These are phyloP conservation scores for Rhinella marina DNA, from an alignment of 2,797 vertebrate genomes.

Conservation along the genomic window DNA sequence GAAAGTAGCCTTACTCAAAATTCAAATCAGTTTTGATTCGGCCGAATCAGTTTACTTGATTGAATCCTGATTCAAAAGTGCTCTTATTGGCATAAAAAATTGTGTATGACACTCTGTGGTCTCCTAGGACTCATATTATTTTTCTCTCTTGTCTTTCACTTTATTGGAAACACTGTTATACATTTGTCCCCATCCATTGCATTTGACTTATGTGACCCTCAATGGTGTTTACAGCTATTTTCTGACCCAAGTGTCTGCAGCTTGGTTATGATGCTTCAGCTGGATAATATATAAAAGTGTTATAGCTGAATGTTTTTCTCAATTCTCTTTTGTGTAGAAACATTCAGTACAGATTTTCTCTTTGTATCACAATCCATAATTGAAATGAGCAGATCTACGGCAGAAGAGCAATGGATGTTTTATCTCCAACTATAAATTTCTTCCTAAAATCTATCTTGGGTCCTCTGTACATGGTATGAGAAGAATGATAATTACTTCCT, in stretches of 20 bases:
- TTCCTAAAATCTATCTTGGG: background rate
- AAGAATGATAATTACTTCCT: background rate
- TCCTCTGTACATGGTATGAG: background rate
- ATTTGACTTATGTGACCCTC: background rate
- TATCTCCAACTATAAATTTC: background rate
- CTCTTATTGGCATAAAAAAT: too few species aligned
- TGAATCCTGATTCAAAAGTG: too few species aligned
- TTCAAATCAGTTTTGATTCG: too few species aligned
- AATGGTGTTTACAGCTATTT: background rate
- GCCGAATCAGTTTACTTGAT: too few species aligned
- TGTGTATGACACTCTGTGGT: too few species aligned
- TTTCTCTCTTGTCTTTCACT: too few species aligned
- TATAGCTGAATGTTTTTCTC: background rate
- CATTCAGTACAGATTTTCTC: too few species aligned
- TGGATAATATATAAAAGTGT: background rate
- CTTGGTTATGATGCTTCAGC: background rate
- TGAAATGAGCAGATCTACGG: background rate
- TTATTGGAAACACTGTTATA: background rate
- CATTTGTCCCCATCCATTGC: background rate
- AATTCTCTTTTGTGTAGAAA: background rate
- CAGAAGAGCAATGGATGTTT: background rate
- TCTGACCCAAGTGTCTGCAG: background rate
- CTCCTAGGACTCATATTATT: too few species aligned
- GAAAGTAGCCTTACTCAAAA: too few species aligned
- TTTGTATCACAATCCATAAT: conserved; percentile 8